Evolutionary conservation across 92 coral and sea anemone species (phyloP).

Genomic region (Epizoanthus fatuus): DNA sequence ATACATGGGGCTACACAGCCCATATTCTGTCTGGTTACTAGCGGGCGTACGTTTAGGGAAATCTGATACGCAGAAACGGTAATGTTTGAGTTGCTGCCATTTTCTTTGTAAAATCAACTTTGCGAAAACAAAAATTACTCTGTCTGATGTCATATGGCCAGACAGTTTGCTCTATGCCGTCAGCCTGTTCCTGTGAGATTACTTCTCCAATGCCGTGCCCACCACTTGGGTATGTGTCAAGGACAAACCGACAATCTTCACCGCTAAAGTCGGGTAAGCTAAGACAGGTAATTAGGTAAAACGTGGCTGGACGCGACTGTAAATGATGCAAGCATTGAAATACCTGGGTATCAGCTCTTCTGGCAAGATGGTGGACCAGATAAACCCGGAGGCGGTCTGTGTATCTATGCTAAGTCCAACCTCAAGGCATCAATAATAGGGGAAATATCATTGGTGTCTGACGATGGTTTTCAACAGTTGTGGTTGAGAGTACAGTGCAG

Average conservation of each 20-base stretch:
- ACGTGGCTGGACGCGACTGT: no score
- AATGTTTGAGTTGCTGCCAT: background rate
- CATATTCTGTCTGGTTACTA: conserved; percentile 4
- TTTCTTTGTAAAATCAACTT: background rate
- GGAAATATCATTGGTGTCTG: conserved; percentile 41
- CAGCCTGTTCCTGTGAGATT: no score
- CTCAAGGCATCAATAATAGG: conserved; percentile 37
- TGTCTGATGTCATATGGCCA: background rate
- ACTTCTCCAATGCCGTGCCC: no score
- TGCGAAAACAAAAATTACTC: background rate
- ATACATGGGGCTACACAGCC: conserved; percentile 18
- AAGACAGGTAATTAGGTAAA: no score
- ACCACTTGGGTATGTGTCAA: no score
- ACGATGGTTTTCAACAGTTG: conserved; percentile 50
- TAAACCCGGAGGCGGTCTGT: conserved; percentile 49
- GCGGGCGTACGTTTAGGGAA: conserved; percentile 17
- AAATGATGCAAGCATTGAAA: conserved; percentile 1
- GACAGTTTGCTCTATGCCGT: background rate
- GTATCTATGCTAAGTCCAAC: conserved; percentile 43
- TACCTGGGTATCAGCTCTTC: conserved; percentile 54
- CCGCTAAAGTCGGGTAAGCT: no score
- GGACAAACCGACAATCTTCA: no score
- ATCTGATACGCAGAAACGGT: background rate
- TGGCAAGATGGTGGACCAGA: conserved; percentile 60
- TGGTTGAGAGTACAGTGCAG: conserved; percentile 67